A percentile compares a stretch with the other conserved stretches of the same genome.
Conservation (phyloP, 2,888 invertebrate genomes). For the Arrhopalites spinosus region DNA sequence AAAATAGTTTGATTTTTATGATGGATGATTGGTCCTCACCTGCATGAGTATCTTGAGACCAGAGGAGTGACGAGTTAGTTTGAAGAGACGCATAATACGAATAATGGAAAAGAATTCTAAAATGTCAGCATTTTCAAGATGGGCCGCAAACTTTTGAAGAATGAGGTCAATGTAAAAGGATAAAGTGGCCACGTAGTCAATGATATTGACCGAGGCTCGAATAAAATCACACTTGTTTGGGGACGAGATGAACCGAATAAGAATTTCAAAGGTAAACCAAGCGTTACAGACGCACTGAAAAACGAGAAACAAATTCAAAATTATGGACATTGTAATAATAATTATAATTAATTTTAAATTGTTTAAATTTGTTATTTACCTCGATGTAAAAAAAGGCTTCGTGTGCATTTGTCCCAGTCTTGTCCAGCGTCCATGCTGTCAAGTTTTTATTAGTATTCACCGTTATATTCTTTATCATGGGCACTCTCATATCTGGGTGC, state of each 20-base stretch:
- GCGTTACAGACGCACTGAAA: conserved; percentile 93
- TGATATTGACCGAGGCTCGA: conserved; percentile 91
- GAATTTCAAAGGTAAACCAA: conserved; percentile 98
- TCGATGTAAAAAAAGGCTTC: conserved; percentile 96
- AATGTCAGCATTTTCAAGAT: conserved; percentile 92
- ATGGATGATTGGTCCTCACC: too few relatives aligned
- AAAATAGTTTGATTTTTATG: too few relatives aligned
- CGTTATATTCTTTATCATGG: conserved; percentile 67
- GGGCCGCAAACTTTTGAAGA: conserved; percentile 85
- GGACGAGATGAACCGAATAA: conserved; percentile 87
- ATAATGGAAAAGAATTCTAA: conserved; percentile 98
- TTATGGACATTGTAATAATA: background rate
- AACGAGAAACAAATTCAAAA: too few relatives aligned
- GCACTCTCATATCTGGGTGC: conserved; percentile 94
- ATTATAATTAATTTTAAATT: background rate
- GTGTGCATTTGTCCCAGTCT: conserved; percentile 90
- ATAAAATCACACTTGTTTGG: conserved; percentile 85
- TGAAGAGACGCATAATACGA: conserved; percentile 95
- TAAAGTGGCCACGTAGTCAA: conserved; percentile 97
- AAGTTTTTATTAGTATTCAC: conserved; percentile 76
- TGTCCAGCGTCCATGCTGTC: conserved; percentile 82
- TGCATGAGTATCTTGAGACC: conserved; percentile 98
- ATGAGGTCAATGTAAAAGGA: conserved; percentile 96
- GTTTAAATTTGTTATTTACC: background rate
- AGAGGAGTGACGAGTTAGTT: conserved; percentile 94